These are phyloP conservation scores for Heterotis niloticus DNA, from an alignment of 2,113 vertebrate genomes.

Conservation along the genomic window DNA sequence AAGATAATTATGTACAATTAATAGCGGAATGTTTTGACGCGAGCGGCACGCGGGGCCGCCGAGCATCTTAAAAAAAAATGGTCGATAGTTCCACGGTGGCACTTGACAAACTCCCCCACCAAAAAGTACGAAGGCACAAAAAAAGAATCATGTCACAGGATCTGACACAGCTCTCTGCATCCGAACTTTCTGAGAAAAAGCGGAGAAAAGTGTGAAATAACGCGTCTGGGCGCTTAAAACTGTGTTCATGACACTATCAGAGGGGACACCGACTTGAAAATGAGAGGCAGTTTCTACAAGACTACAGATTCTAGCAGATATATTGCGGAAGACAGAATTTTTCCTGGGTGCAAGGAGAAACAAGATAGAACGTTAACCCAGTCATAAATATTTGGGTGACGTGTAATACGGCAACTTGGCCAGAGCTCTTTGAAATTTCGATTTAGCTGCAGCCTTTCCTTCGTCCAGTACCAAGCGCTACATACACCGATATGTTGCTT, in stretches of 20 bases:
- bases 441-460: background rate
- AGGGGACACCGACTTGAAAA: background rate
- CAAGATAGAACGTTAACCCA: background rate
- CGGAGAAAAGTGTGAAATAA: background rate
- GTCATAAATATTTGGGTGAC: background rate
- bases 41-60: background rate
- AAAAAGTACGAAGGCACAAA: constrained; percentile 7
- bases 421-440: background rate
- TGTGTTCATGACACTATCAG: background rate
- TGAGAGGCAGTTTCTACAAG: background rate
- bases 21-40: constrained; percentile 17
- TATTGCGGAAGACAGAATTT: background rate
- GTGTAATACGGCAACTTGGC: background rate
- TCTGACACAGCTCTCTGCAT: background rate
- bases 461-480: background rate
- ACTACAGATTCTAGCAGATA: background rate
- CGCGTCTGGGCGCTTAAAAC: background rate
- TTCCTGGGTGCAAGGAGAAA: constrained; percentile 9
- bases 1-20: constrained; percentile 20
- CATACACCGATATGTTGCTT: background rate
- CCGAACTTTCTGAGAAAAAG: background rate
- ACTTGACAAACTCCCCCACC: constrained; percentile 17
- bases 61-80: background rate
- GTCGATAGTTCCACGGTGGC: background rate
- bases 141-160: constrained; percentile 1